phyloP scores from a whole-genome alignment of 1,140 invertebrate genomes.

The Listronotus bonariensis region DNA sequence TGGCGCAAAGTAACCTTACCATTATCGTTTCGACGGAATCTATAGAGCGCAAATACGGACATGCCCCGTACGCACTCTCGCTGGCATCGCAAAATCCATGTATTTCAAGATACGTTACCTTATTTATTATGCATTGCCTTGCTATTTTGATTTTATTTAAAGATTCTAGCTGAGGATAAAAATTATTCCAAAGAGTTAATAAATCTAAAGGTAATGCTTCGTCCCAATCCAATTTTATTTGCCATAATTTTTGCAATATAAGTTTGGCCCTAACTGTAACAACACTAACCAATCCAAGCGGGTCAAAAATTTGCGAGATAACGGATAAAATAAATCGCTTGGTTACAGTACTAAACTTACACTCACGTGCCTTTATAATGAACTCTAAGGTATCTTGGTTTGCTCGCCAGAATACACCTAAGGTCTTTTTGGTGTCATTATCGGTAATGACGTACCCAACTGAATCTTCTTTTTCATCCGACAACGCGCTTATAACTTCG shows the following conservation, averaged over 20 bases:
- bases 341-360: slow-evolving; percentile 40
- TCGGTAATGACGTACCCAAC: background rate
- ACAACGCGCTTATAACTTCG: background rate
- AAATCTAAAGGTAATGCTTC: slow-evolving; percentile 42
- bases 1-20: slow-evolving; percentile 37
- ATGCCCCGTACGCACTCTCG: slow-evolving; percentile 37
- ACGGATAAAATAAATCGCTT: slow-evolving; percentile 46
- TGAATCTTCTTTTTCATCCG: background rate
- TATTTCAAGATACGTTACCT: slow-evolving; percentile 6
- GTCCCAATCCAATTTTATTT: slow-evolving; percentile 52
- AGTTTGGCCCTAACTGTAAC: slow-evolving; percentile 52
- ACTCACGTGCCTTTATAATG: background rate
- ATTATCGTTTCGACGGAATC: slow-evolving; percentile 17
- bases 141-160: slow-evolving; percentile 9
- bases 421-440: slow-evolving; percentile 1
- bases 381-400: background rate
- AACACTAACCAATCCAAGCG: slow-evolving; percentile 51
- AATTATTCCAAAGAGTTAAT: slow-evolving; percentile 27
- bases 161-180: slow-evolving; percentile 7
- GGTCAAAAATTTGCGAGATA: slow-evolving; percentile 26
- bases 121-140: background rate
- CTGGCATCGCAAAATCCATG: slow-evolving; percentile 45
- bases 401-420: background rate
- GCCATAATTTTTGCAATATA: slow-evolving; percentile 55
- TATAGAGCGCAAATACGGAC: slow-evolving; percentile 39